These are phyloP conservation scores for Lissonota sp. DNA, from an alignment of 2,888 invertebrate species.

Conservation along the genomic window DNA sequence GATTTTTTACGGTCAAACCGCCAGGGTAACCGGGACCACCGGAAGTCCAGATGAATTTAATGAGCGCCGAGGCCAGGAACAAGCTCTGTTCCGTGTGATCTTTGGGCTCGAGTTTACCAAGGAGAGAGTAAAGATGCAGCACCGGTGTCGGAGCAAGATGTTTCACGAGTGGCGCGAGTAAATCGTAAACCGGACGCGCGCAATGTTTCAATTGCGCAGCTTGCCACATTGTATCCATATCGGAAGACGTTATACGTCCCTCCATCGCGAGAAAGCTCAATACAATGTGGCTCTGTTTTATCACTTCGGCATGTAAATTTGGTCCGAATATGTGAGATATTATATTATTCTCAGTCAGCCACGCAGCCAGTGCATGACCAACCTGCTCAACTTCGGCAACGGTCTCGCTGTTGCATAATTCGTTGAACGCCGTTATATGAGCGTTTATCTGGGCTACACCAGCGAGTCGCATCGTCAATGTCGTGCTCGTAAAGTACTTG, in stretches of 20 bases:
- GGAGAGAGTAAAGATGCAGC: constrained; percentile 92
- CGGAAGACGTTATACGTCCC: constrained; percentile 94
- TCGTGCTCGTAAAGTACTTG: constrained; percentile 97
- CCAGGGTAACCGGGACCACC: constrained; percentile 84
- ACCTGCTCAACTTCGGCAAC: constrained; percentile 94
- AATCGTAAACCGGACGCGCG: constrained; percentile 96
- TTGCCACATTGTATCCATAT: constrained; percentile 97
- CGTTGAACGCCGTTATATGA: constrained; percentile 96
- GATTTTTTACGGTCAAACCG: constrained; percentile 76
- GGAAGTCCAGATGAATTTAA: constrained; percentile 96
- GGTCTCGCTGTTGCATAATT: constrained; percentile 94
- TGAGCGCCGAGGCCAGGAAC: constrained; percentile 94
- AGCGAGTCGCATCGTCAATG: constrained; percentile 95
- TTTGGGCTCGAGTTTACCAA: constrained; percentile 94
- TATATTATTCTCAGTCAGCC: constrained; percentile 95
- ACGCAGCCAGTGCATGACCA: constrained; percentile 93
- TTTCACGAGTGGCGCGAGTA: constrained; percentile 95
- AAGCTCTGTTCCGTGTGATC: constrained; percentile 97
- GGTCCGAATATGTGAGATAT: constrained; percentile 98
- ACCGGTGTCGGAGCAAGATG: constrained; percentile 95
- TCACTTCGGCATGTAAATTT: constrained; percentile 97
- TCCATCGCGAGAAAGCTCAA: constrained; percentile 97
- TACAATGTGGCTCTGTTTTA: constrained; percentile 97
- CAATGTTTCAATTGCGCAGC: constrained; percentile 98
- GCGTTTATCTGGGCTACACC: constrained; percentile 98